Base-by-base conservation (phyloP, 2,113 vertebrate genomes). In the Mesoclemmys tuberculata region DNA sequence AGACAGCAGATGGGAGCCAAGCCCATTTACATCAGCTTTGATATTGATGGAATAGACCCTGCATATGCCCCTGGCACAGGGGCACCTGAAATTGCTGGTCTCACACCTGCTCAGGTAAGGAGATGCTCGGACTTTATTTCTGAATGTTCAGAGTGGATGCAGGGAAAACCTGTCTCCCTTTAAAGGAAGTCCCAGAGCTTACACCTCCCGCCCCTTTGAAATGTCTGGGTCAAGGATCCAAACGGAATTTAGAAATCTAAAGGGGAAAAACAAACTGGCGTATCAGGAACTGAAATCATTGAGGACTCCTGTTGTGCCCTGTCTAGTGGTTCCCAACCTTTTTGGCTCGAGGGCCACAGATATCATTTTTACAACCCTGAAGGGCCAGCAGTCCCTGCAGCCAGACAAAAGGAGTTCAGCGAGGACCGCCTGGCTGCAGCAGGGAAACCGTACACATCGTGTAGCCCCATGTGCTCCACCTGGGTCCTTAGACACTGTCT, bases 51-150 rank as follows among this genome's bases (percentile, higher is more conserved):
- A 71, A 95, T 99, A 5, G 99, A 99, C 85, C 99, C 99, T 0
- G 98, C 99, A 0, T 99, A 98, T 0, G 99, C 99, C 8, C 99
- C 99, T 0, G 99, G 99, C 56, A 99, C 99, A 0, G 99, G 99
- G 10, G 99, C 99, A 0, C 99, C 99, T 0, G 99, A 99, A 98
- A 98, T 99, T 4, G 99, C 99, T 0, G 99, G 99, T 5, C 99
- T 99, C 19, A 99, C 99, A 1, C 98, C 99, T 1, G 98, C 97
- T 4, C 99, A 99, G 99, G 99, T 99, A 93, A 97, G 85, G 46
- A 56, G 22, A 12, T 13, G 9, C 58, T 2, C 1, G 27, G 0
- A 9, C 35, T 64, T n/a, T 3, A 0, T 68, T 89, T 29, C 52
- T 11, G 56, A n/a, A 84, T 31, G 18, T 44, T 48, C 22, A 0